These are phyloP conservation scores for Labrus mixtus DNA, from an alignment of 2,113 vertebrate genomes.

Conservation along the genomic window DNA sequence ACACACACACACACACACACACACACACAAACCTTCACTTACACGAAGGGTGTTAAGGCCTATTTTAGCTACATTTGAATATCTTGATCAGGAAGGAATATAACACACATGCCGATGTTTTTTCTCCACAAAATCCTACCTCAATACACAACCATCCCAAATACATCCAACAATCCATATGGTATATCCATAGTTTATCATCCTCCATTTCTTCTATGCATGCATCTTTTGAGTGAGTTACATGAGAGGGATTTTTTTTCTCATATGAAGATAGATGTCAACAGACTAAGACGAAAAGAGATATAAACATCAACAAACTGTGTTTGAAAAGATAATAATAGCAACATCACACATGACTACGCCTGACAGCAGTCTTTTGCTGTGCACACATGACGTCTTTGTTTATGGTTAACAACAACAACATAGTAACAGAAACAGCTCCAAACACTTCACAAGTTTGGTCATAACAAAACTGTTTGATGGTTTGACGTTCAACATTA, in stretches of 20 bases:
- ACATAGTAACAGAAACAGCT: not conserved
- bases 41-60: not conserved
- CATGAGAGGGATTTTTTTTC: not conserved
- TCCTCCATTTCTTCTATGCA: not conserved
- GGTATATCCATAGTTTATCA: not conserved
- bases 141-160: no score
- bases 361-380: not conserved
- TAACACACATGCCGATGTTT: no score
- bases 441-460: not conserved
- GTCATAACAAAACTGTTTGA: not conserved
- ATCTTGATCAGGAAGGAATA: not conserved
- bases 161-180: no score
- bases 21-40: constrained; percentile 7
- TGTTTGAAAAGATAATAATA: constrained; percentile 8
- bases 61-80: not conserved
- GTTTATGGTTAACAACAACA: constrained; percentile 9
- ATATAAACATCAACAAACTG: not conserved
- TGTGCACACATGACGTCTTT: not conserved
- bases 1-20: not conserved
- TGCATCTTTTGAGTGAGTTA: not conserved
- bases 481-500: no score
- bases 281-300: not conserved
- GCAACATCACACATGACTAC: constrained; percentile 1
- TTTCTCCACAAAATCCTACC: not conserved
- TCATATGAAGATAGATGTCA: not conserved